Base-by-base conservation (phyloP, 92 coral and sea anemone genomes). In the Epizoanthus ramosus region DNA sequence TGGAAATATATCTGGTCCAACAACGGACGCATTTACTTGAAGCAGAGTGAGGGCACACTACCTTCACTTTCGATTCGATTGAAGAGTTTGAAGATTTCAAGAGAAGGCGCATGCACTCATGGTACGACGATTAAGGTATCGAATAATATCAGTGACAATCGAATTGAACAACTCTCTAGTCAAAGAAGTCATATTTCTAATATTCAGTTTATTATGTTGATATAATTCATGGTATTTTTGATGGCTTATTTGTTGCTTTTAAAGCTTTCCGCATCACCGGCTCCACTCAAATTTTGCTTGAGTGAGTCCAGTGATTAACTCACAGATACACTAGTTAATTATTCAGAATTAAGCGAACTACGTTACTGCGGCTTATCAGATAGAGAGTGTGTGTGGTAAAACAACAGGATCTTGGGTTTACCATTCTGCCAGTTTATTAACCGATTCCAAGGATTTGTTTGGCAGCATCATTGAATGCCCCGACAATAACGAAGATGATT, bases 61-160 rank as follows among this genome's bases (percentile, higher is more conserved):
- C n/a, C 75, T 71, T 41, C 43, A 41, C 21, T 25, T 71, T 71
- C 33, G 14, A 41, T 57, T 71, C 58, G 75, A 17, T 6, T 8
- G 75, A 71, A 28, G 75, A 71, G 75, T 71, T 71, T 15, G 75
- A 71, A 8, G 19, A 71, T 12, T 71, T 69, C 24, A 69, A 69
- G 56, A 69, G 74, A 69, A 69, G 74, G 43, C 24, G 4, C 0
- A 10, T 69, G 23, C 39, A 37, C 8, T 6, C 24, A 28, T 14
- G n/a, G 2, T 14, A 2, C 14, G 24, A 35, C 3, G 74, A 69
- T 69, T n/a, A n/a, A n/a, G n/a, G n/a, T n/a, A n/a, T n/a, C n/a
- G 25, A 7, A 39, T 16, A 8, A 60, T 23, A n/a, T 60, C n/a
- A 60, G 28, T 60, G n/a, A n/a, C 66, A n/a, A 28, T 19, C 22